These are phyloP conservation scores for Gryllus longicercus DNA, from an alignment of 2,888 invertebrate species.

Conservation along the genomic window DNA sequence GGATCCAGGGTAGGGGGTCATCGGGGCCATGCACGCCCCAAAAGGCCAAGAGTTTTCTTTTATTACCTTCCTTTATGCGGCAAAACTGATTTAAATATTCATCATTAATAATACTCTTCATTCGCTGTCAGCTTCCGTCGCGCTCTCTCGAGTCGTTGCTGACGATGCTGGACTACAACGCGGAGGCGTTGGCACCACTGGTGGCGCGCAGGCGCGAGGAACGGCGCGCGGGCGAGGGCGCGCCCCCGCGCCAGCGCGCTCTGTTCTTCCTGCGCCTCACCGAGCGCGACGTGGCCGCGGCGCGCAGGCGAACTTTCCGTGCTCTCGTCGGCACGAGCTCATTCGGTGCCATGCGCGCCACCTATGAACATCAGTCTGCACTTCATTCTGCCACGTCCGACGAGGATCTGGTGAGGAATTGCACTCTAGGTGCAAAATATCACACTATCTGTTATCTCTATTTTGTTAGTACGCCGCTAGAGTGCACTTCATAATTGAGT, in stretches of 20 bases:
- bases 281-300: slow-evolving; percentile 1
- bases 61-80: too few relatives aligned
- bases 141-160: background rate
- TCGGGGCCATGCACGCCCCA: too few relatives aligned
- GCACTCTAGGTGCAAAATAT: too few relatives aligned
- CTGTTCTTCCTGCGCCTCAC: background rate
- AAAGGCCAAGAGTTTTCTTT: too few relatives aligned
- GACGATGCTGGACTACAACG: background rate
- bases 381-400: too few relatives aligned
- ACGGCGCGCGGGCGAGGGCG: background rate
- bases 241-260: background rate
- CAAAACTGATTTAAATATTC: too few relatives aligned
- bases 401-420: too few relatives aligned
- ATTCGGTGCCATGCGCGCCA: background rate
- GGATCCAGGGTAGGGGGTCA: too few relatives aligned
- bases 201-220: background rate
- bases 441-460: too few relatives aligned
- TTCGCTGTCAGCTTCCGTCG: background rate
- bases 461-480: too few relatives aligned
- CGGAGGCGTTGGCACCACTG: background rate
- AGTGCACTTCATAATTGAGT: too few relatives aligned
- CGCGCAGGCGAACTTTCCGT: background rate
- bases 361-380: background rate
- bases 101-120: too few relatives aligned
- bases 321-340: background rate